These are phyloP conservation scores for Phataginus tricuspis DNA, from an alignment of 2,797 vertebrate species.

Conservation along the genomic window DNA sequence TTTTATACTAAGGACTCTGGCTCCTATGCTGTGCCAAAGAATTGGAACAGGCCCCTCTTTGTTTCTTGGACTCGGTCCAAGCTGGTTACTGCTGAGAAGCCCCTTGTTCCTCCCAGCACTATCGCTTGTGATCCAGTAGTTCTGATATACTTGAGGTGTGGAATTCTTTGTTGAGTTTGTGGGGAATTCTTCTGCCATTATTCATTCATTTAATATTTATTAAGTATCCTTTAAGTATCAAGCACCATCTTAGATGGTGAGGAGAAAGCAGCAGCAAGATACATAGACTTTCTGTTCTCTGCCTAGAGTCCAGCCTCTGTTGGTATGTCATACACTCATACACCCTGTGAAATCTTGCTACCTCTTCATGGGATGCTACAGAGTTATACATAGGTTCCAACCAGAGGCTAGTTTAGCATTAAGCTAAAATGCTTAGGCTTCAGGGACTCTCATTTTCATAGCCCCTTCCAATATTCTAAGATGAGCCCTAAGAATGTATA, in stretches of 20 bases:
- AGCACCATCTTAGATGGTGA: background rate
- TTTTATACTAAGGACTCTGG: background rate
- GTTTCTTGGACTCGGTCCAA: background rate
- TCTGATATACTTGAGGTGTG: background rate
- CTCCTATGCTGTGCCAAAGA: background rate
- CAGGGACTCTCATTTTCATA: background rate
- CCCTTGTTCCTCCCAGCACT: background rate
- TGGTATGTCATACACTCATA: background rate
- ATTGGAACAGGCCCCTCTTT: background rate
- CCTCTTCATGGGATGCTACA: background rate
- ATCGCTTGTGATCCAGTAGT: background rate
- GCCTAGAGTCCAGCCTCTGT: background rate
- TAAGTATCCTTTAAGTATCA: background rate
- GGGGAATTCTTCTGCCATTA: background rate
- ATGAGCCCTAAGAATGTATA: background rate
- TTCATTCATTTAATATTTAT: background rate
- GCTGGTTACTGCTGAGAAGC: background rate
- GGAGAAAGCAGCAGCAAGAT: background rate
- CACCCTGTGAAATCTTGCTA: background rate
- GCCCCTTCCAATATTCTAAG: background rate
- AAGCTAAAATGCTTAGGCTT: background rate
- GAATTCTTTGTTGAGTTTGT: background rate
- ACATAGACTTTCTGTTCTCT: background rate
- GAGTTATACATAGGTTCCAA: background rate
- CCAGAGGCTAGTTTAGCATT: background rate